Conservation (phyloP, 2,797 vertebrate genomes). For the Crocodylus rhombifer region DNA sequence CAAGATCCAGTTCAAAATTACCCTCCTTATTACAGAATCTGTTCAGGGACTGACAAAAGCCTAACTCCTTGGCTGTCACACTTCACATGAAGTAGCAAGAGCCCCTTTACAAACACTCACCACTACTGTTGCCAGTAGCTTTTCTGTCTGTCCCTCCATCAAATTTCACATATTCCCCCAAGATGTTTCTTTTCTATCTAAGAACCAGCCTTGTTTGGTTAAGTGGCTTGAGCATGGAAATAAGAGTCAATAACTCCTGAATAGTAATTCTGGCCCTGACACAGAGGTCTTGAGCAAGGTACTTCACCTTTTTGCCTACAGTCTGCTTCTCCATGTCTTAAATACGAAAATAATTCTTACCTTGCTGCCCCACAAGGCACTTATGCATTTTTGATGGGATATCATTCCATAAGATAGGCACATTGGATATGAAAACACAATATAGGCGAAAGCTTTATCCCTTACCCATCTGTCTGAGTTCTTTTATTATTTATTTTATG, state of each 20-base stretch:
- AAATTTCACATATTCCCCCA: background rate
- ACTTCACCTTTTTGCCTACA: background rate
- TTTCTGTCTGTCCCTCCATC: background rate
- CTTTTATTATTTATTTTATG: background rate
- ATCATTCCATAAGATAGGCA: background rate
- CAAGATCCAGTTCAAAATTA: background rate
- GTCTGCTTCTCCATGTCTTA: conserved; percentile 31
- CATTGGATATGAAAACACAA: conserved; percentile 18
- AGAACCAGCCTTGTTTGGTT: background rate
- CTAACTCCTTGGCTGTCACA: background rate
- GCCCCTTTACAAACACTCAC: background rate
- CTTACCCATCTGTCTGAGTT: conserved; percentile 5
- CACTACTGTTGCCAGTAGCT: background rate
- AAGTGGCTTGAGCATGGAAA: background rate
- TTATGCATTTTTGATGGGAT: conserved; percentile 29
- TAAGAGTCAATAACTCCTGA: background rate
- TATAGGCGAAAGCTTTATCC: conserved; percentile 22
- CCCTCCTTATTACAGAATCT: background rate
- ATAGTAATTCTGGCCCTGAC: conserved; percentile 11
- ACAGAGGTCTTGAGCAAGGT: background rate
- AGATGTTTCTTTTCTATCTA: background rate
- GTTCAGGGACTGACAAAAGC: rapidly evolving
- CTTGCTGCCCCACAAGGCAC: conserved; percentile 14
- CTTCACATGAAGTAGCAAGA: background rate
- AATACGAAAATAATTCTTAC: conserved; percentile 37